Evolutionary conservation across 2,113 vertebrate species (phyloP).

Genomic region (Caranx ignobilis): DNA sequence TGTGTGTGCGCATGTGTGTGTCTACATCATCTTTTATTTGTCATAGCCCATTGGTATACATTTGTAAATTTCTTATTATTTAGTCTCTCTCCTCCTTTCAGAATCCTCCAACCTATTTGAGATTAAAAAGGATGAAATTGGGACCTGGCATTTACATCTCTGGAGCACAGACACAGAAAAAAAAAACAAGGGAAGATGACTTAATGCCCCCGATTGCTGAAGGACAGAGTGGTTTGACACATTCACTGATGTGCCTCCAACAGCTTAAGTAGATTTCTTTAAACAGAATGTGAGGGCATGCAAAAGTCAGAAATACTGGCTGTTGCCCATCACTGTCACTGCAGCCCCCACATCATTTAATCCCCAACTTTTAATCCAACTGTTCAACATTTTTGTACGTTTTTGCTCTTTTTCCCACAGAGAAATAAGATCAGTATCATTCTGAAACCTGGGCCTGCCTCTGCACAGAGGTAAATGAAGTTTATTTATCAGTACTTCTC

Average conservation of each 20-base stretch:
- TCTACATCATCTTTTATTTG: conserved; percentile 4
- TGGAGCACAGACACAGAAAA: conserved; percentile 17
- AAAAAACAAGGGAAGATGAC: not conserved
- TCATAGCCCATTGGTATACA: conserved; percentile 6
- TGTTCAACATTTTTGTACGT: conserved; percentile 3
- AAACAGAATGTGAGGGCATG: conserved; percentile 49
- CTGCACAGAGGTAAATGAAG: too few species aligned
- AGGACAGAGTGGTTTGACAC: conserved; percentile 39
- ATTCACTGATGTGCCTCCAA: conserved; percentile 49
- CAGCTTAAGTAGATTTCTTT: conserved; percentile 69
- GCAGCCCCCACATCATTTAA: conserved; percentile 4
- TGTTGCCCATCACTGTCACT: conserved; percentile 14
- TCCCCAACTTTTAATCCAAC: conserved; percentile 4
- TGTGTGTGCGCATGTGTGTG: conserved; percentile 12
- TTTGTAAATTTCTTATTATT: conserved; percentile 24
- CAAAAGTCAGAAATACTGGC: conserved; percentile 52
- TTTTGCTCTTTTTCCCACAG: conserved; percentile 5
- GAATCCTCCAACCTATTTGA: not conserved
- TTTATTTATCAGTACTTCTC: too few species aligned
- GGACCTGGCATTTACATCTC: not conserved
- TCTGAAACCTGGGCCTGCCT: not conserved
- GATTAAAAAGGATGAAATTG: not conserved
- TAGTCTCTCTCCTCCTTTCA: not conserved
- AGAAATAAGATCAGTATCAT: not conserved
- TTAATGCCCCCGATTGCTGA: conserved; percentile 15